Percentiles rank a stretch among this genome's conserved stretches.
Conservation (phyloP, 2,888 invertebrate species). For the Dinocampus coccinellae region DNA sequence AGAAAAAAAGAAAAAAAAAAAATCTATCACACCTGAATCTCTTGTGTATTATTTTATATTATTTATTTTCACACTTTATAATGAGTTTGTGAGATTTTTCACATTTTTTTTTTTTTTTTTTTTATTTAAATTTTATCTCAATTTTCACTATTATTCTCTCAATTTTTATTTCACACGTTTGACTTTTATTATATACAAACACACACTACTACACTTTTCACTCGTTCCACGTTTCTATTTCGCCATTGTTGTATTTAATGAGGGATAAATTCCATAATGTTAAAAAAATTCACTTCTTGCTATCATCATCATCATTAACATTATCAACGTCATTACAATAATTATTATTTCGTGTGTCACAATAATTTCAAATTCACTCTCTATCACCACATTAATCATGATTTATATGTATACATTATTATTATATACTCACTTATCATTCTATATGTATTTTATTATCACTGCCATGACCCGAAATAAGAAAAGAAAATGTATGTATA, state of each 20-base stretch:
- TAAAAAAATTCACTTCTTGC: neutral
- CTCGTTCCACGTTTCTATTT: neutral
- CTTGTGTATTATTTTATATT: no score
- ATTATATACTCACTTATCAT: neutral
- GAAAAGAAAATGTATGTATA: neutral
- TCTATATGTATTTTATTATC: neutral
- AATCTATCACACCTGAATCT: neutral
- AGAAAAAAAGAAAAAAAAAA: neutral
- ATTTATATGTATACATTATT: neutral
- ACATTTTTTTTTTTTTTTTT: slow-evolving; percentile 6
- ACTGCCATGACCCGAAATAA: neutral
- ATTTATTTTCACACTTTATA: slow-evolving; percentile 16
- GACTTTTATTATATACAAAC: neutral
- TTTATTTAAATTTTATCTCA: neutral
- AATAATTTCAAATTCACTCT: neutral
- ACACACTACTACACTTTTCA: neutral
- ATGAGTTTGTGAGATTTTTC: neutral
- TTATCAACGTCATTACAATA: neutral
- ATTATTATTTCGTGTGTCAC: neutral
- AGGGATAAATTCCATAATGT: neutral
- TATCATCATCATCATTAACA: neutral
- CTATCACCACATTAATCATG: neutral
- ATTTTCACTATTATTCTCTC: neutral
- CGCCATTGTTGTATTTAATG: slow-evolving; percentile 1
- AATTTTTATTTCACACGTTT: neutral